Evolutionary conservation across 2,797 vertebrate genomes (phyloP).

Genomic region (Gephyroberyx darwinii): DNA sequence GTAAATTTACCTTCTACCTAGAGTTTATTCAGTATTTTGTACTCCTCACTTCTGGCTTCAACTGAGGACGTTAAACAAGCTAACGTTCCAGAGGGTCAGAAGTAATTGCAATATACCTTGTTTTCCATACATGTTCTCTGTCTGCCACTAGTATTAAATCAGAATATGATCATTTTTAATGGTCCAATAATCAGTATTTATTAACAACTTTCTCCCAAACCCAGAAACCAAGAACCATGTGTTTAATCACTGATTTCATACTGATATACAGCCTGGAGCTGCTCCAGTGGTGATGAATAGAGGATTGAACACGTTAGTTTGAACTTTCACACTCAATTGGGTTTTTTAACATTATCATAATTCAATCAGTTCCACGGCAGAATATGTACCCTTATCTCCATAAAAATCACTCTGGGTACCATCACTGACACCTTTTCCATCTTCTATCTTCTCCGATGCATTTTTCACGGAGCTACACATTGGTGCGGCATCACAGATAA

Average conservation of each 20-base stretch:
- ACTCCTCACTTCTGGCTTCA: too few species aligned
- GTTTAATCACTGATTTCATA: slow-evolving; percentile 40
- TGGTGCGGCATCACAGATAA: slow-evolving; percentile 6
- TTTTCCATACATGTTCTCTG: slow-evolving; percentile 10
- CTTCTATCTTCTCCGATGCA: background rate
- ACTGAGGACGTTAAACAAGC: slow-evolving; percentile 10
- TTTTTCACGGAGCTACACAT: slow-evolving; percentile 33
- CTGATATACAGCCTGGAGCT: slow-evolving; percentile 46
- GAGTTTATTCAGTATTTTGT: too few species aligned
- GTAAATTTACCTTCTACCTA: slow-evolving; percentile 26
- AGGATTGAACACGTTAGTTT: slow-evolving; percentile 60
- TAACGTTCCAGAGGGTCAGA: background rate
- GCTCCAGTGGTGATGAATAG: slow-evolving; percentile 51
- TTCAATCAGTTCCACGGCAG: slow-evolving; percentile 5
- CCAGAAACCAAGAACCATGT: slow-evolving; percentile 28
- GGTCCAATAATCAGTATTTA: slow-evolving; percentile 46
- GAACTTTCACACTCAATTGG: slow-evolving; percentile 48
- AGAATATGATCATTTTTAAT: slow-evolving; percentile 38
- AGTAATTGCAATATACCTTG: background rate
- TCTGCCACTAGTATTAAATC: slow-evolving; percentile 38
- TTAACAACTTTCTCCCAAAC: slow-evolving; percentile 38
- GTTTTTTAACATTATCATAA: slow-evolving; percentile 52
- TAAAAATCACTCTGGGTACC: slow-evolving; percentile 34
- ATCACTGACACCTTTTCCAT: slow-evolving; percentile 20
- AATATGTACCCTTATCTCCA: slow-evolving; percentile 33